Base-by-base conservation (phyloP, 2,888 invertebrate genomes). In the Hirtodrosophila histrioides region DNA sequence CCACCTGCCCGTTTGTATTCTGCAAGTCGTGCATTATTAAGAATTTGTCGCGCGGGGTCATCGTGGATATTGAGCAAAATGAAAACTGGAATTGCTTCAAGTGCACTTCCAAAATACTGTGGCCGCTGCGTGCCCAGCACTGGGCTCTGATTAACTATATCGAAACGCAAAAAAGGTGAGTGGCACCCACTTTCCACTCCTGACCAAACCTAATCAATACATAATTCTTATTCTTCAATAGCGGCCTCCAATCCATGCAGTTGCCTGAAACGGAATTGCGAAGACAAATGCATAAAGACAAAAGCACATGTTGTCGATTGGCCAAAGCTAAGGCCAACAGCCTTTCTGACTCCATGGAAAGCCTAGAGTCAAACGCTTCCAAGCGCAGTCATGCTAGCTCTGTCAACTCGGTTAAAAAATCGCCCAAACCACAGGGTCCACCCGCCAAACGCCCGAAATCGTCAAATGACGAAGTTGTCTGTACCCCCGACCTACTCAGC, bases 81-180 rank as follows among this genome's bases (percentile, higher is more conserved):
- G 96, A 96, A 89, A 95, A 95, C 83, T 96, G 96, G 96, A 94
- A 94, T 86, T 96, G 96, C 90, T 96, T 96, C 80, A 94, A 94
- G 45, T 96, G 96, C 88, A 94, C 94, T 77, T 93, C 95, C 0
- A 93, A 92, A 62, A 94, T 94, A 84, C 89, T 96, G 31, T 94
- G 93, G 92, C 93, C 94, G 27, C 89, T 94, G 12, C 93, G 95
- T 33, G 94, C 95, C n/a, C 91, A 93, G 33, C 95, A 95, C 85
- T 94, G 95, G 93, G 95, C 95, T 37, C 92, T 96, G 7, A 92
- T 94, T 68, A 94, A 95, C 62, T 96, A 94, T 88, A 94, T 94
- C 70, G 93, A 94, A 74, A 92, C 93, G 43, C 94, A 94, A 84
- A 94, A 91, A 39, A 88, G 79, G 91, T 91, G 61, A 84, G 87